Evolutionary conservation across 1,140 invertebrate species (phyloP).

Genomic region (Hesperophylax magnus): DNA sequence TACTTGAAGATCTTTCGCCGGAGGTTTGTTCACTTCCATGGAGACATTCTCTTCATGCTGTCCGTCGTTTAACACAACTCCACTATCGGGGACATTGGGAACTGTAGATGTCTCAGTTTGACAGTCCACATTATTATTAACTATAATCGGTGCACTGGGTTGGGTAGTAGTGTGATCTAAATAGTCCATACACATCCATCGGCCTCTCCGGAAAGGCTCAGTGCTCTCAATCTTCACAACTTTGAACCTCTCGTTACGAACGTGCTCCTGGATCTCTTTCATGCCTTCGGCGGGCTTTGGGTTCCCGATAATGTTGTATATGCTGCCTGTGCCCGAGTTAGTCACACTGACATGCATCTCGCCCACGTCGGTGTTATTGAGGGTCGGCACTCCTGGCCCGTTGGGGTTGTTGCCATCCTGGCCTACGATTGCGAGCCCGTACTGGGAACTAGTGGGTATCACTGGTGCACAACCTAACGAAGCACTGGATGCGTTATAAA

Average conservation of each 20-base stretch:
- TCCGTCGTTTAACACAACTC: slow-evolving; percentile 68
- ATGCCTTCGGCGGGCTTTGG: slow-evolving; percentile 76
- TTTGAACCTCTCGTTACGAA: slow-evolving; percentile 91
- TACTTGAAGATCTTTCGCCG: slow-evolving; percentile 63
- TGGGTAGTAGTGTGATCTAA: slow-evolving; percentile 86
- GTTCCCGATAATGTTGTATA: slow-evolving; percentile 76
- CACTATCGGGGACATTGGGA: slow-evolving; percentile 67
- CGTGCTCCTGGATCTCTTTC: slow-evolving; percentile 80
- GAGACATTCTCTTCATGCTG: slow-evolving; percentile 66
- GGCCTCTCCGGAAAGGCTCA: slow-evolving; percentile 92
- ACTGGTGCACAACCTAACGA: slow-evolving; percentile 84
- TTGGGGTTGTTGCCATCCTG: slow-evolving; percentile 64
- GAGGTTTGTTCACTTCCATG: slow-evolving; percentile 64
- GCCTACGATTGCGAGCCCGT: slow-evolving; percentile 84
- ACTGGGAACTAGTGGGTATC: slow-evolving; percentile 87
- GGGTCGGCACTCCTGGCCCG: slow-evolving; percentile 68
- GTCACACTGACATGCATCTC: slow-evolving; percentile 76
- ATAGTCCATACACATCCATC: slow-evolving; percentile 97
- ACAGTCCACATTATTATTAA: slow-evolving; percentile 68
- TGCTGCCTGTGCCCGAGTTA: slow-evolving; percentile 74
- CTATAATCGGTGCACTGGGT: slow-evolving; percentile 66
- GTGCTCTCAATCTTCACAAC: slow-evolving; percentile 97
- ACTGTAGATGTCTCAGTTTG: slow-evolving; percentile 60
- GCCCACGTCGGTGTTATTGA: slow-evolving; percentile 68
- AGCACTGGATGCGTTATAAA: slow-evolving; percentile 82